phyloP scores from a whole-genome alignment of 2,888 invertebrate genomes.

The Orthosia cruda region DNA sequence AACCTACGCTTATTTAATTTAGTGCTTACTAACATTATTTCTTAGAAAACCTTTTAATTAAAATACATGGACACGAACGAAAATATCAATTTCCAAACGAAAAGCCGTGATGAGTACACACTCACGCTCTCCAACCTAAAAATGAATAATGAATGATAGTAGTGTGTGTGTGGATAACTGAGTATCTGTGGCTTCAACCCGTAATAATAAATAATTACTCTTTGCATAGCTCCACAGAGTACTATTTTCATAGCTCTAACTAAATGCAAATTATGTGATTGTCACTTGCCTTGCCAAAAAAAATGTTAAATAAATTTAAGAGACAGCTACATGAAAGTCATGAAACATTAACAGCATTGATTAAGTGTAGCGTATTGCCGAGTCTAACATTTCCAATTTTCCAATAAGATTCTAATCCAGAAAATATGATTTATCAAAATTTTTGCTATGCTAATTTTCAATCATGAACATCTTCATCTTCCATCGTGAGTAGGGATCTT shows the following conservation, averaged over 20 bases:
- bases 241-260: slow-evolving; percentile 1
- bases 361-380: slow-evolving; percentile 2
- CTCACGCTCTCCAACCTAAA: neutral
- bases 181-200: neutral
- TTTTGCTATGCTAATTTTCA: slow-evolving; percentile 17
- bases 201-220: too few species aligned
- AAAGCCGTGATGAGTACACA: too few species aligned
- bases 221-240: too few species aligned
- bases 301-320: slow-evolving; percentile 18
- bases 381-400: slow-evolving; percentile 7
- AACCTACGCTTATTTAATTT: neutral
- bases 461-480: neutral
- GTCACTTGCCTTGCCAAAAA: slow-evolving; percentile 34
- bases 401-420: slow-evolving; percentile 1
- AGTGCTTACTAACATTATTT: neutral
- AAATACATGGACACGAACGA: neutral
- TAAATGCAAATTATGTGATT: neutral
- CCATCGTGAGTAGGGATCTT: slow-evolving; percentile 33
- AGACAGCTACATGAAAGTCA: neutral
- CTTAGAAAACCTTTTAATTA: neutral
- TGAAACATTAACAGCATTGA: neutral
- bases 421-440: slow-evolving; percentile 5
- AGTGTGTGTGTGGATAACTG: too few species aligned
- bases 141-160: too few species aligned
- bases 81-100: slow-evolving; percentile 15